phyloP scores from a whole-genome alignment of 1,140 invertebrate genomes.

The Solenopsis invicta region DNA sequence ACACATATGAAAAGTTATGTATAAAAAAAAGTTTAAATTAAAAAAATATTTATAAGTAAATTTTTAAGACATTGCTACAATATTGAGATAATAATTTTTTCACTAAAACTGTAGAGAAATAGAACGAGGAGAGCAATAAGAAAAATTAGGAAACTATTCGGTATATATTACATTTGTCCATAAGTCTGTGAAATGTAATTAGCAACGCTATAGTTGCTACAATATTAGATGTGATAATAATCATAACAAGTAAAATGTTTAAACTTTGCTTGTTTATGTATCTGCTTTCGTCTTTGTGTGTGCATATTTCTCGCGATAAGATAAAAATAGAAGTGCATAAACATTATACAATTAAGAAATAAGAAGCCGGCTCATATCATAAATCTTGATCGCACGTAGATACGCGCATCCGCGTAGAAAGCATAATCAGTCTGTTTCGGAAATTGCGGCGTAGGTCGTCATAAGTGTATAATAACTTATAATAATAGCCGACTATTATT shows the following conservation, averaged over 20 bases:
- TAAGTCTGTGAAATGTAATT: background rate
- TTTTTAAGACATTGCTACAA: background rate
- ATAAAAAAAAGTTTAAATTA: background rate
- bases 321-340: constrained; percentile 54
- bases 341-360: constrained; percentile 70
- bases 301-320: background rate
- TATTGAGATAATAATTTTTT: background rate
- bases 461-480: constrained; percentile 44
- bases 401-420: constrained; percentile 19
- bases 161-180: constrained; percentile 32
- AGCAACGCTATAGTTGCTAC: constrained; percentile 33
- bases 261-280: constrained; percentile 6
- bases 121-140: background rate
- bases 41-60: background rate
- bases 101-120: background rate
- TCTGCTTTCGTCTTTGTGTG: constrained; percentile 9
- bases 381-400: constrained; percentile 47
- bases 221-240: constrained; percentile 72
- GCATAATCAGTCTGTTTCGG: constrained; percentile 42
- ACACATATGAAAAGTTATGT: background rate
- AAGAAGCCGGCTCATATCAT: constrained; percentile 55
- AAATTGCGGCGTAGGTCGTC: constrained; percentile 41
- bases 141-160: background rate
- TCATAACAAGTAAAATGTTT: constrained; percentile 68
- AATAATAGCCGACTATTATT: constrained; percentile 29